Conservation (phyloP, 1,140 invertebrate genomes). For the Rhopalosiphum padi region DNA sequence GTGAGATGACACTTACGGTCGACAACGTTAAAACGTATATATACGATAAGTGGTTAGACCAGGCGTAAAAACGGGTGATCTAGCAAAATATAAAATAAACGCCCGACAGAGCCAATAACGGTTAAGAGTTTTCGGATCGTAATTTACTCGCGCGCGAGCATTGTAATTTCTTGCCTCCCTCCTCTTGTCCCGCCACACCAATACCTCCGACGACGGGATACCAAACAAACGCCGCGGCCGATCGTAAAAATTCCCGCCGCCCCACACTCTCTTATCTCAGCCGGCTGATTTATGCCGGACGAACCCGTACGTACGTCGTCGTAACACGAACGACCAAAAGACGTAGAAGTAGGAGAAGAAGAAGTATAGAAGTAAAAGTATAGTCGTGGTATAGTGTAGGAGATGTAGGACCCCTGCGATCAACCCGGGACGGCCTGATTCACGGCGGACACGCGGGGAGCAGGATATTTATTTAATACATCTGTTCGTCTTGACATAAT, state of each 20-base stretch:
- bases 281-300: conserved; percentile 49
- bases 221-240: neutral
- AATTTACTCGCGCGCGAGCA: conserved; percentile 23
- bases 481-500: conserved; percentile 59
- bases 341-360: neutral
- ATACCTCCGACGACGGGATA: neutral
- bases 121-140: conserved; percentile 20
- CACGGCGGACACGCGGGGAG: conserved; percentile 40
- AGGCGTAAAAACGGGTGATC: neutral
- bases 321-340: neutral
- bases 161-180: conserved; percentile 6
- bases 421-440: conserved; percentile 6
- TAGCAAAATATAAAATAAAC: neutral
- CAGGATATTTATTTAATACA: conserved; percentile 59
- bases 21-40: neutral
- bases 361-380: neutral
- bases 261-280: conserved; percentile 12
- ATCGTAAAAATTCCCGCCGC: conserved; percentile 50
- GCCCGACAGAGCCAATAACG: conserved; percentile 31
- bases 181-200: neutral
- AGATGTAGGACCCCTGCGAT: conserved; percentile 4
- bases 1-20: neutral
- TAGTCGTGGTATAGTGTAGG: neutral
- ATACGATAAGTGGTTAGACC: neutral
- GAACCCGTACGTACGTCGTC: neutral